Evolutionary conservation across 92 coral and sea anemone species (phyloP).

Genomic region (Diadumene lineata): DNA sequence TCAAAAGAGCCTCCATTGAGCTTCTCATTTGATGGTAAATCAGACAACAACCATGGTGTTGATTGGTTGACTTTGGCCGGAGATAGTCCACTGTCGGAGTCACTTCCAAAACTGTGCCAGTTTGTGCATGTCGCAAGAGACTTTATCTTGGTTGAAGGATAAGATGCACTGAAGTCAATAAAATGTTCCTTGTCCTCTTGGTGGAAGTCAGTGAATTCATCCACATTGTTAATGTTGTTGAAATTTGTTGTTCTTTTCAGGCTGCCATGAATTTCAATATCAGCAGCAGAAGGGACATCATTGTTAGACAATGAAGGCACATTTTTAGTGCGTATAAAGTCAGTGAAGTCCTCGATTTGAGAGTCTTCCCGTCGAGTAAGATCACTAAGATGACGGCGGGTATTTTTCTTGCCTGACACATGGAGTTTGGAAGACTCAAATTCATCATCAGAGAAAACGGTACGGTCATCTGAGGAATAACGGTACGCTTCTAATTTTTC

Average conservation of each 20-base stretch:
- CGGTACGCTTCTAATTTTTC: conserved; percentile 70
- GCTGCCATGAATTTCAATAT: conserved; percentile 60
- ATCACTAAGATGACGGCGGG: conserved; percentile 90
- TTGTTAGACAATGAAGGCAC: conserved; percentile 71
- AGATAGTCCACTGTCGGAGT: conserved; percentile 27
- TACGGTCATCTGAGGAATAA: conserved; percentile 51
- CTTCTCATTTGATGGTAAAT: not conserved
- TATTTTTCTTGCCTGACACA: conserved; percentile 58
- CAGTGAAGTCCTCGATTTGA: conserved; percentile 64
- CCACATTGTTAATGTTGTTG: conserved; percentile 84
- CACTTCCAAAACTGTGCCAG: conserved; percentile 66
- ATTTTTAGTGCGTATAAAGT: conserved; percentile 39
- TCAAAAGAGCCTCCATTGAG: not conserved
- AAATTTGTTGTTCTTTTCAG: conserved; percentile 89
- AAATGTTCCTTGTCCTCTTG: conserved; percentile 26
- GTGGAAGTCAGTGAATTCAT: conserved; percentile 74
- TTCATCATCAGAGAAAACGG: conserved; percentile 58
- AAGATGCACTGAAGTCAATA: conserved; percentile 28
- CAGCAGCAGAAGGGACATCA: conserved; percentile 73
- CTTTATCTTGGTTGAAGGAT: conserved; percentile 31
- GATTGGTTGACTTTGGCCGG: not conserved
- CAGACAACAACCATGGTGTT: conserved; percentile 11
- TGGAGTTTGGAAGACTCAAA: conserved; percentile 34
- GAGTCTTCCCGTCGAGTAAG: conserved; percentile 75
- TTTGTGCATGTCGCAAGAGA: conserved; percentile 35